Evolutionary conservation across 1,140 invertebrate species (phyloP).

Genomic region (Zaprionus kolodkinae): DNA sequence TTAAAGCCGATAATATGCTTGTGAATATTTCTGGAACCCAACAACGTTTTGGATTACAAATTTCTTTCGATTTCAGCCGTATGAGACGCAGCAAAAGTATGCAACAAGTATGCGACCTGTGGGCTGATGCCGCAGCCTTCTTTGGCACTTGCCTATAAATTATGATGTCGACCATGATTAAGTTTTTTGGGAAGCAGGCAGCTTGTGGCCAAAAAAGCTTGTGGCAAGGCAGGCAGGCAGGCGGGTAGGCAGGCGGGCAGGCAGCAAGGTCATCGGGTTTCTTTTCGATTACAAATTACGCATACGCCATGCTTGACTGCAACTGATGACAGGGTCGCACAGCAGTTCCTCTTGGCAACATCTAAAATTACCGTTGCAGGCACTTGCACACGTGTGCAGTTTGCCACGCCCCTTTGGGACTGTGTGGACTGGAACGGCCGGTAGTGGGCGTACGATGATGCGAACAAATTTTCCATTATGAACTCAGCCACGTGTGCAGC

Average conservation of each 20-base stretch:
- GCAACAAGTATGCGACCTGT: constrained; percentile 63
- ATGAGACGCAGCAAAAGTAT: constrained; percentile 46
- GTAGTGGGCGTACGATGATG: constrained; percentile 34
- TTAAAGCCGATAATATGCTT: constrained; percentile 65
- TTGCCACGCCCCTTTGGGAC: constrained; percentile 1
- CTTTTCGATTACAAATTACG: constrained; percentile 61
- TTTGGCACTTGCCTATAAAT: constrained; percentile 53
- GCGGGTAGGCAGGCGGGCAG: background rate
- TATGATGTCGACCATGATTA: constrained; percentile 61
- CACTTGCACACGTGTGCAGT: constrained; percentile 30
- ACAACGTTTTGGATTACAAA: constrained; percentile 53
- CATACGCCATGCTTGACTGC: constrained; percentile 55
- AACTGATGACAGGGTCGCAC: constrained; percentile 61
- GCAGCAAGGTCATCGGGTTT: constrained; percentile 48
- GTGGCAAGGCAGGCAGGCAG: background rate
- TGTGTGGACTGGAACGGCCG: background rate
- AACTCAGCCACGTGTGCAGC: constrained; percentile 48
- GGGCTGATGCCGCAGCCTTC: background rate
- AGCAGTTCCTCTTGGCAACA: constrained; percentile 24
- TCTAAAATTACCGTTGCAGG: constrained; percentile 67
- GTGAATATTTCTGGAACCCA: constrained; percentile 33
- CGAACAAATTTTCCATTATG: constrained; percentile 70
- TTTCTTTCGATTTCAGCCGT: constrained; percentile 44
- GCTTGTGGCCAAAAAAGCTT: constrained; percentile 25
- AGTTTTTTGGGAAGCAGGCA: constrained; percentile 16